Conservation (phyloP, 2,797 vertebrate genomes). For the Tachyglossus aculeatus region DNA sequence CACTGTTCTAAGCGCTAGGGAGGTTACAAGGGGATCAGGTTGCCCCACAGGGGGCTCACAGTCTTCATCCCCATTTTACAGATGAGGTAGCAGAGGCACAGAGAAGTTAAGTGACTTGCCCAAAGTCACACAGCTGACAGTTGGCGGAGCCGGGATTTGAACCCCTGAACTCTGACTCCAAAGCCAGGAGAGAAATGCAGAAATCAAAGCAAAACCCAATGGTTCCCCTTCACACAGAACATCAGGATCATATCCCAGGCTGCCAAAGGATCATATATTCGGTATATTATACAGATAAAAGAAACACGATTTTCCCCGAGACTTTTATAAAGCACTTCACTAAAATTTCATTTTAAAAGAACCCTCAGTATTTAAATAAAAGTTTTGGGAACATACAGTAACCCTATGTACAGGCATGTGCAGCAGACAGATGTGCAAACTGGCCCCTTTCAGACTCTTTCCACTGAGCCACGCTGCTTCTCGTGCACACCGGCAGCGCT, state of each 20-base stretch:
- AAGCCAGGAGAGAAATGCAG: too few relatives aligned
- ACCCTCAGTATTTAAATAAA: constrained; percentile 48
- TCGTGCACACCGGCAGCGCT: too few relatives aligned
- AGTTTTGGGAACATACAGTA: constrained; percentile 42
- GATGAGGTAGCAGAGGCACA: too few relatives aligned
- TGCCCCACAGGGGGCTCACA: too few relatives aligned
- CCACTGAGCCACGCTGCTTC: too few relatives aligned
- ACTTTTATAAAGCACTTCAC: constrained; percentile 43
- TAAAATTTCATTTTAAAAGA: constrained; percentile 38
- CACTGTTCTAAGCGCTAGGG: too few relatives aligned
- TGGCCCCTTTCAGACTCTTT: constrained; percentile 75
- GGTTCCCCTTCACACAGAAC: neutral
- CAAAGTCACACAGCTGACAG: too few relatives aligned
- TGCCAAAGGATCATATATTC: neutral
- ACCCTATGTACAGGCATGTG: constrained; percentile 40
- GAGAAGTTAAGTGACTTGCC: too few relatives aligned
- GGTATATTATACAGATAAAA: neutral
- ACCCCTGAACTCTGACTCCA: too few relatives aligned
- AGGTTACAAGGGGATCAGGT: too few relatives aligned
- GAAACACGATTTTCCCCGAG: constrained; percentile 26
- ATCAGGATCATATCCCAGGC: constrained; percentile 4
- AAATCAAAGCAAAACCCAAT: neutral
- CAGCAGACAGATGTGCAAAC: neutral
- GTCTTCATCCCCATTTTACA: too few relatives aligned
- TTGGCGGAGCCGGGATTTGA: too few relatives aligned